Evolutionary conservation across 2,888 invertebrate genomes (phyloP).

Genomic region (Xestobium rufovillosum): DNA sequence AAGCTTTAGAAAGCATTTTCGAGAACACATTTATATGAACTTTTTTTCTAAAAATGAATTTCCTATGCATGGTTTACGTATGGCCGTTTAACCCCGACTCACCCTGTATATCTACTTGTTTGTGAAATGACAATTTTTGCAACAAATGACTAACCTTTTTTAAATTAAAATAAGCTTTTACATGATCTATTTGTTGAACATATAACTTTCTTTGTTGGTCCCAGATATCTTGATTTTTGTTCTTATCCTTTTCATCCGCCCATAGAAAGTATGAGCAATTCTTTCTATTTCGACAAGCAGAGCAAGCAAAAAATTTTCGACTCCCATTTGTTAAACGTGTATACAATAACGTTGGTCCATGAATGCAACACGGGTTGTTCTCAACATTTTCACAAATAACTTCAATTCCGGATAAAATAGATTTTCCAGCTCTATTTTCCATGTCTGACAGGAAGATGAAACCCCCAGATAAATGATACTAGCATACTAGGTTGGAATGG

Average conservation of each 20-base stretch:
- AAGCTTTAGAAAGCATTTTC: too few species aligned
- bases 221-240: conserved; percentile 44
- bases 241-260: conserved; percentile 45
- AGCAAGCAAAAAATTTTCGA: conserved; percentile 69
- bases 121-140: too few species aligned
- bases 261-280: conserved; percentile 64
- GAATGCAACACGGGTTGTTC: conserved; percentile 62
- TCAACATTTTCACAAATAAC: conserved; percentile 51
- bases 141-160: conserved; percentile 43
- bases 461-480: too few species aligned
- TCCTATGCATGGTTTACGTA: too few species aligned
- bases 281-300: conserved; percentile 74
- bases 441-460: too few species aligned
- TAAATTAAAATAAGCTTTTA: conserved; percentile 46
- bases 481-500: too few species aligned
- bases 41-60: too few species aligned
- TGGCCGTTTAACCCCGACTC: too few species aligned
- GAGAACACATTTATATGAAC: too few species aligned
- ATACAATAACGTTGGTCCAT: conserved; percentile 72
- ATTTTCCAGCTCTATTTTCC: too few species aligned
- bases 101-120: too few species aligned
- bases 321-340: conserved; percentile 41
- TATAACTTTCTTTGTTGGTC: conserved; percentile 43
- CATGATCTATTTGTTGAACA: conserved; percentile 48
- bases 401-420: conserved; percentile 43